These are phyloP conservation scores for Trissoscelio sp. DNA, from an alignment of 2,888 invertebrate genomes.

Conservation along the genomic window DNA sequence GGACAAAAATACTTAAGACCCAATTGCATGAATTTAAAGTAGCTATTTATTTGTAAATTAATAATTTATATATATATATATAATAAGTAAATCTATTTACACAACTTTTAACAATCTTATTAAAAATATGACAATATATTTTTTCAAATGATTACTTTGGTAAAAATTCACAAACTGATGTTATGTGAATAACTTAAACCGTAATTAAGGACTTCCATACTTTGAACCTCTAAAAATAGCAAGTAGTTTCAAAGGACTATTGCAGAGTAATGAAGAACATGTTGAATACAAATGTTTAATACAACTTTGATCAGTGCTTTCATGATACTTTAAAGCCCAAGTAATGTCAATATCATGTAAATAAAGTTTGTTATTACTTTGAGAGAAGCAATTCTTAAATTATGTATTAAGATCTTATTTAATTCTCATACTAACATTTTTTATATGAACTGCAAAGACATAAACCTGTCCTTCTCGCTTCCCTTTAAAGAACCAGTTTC, in stretches of 20 bases:
- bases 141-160: neutral
- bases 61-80: too few species aligned
- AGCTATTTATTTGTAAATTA: conserved; percentile 17
- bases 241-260: conserved; percentile 41
- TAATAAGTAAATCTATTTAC: too few species aligned
- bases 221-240: conserved; percentile 37
- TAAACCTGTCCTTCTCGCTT: neutral
- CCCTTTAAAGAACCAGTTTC: conserved; percentile 17
- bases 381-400: conserved; percentile 40
- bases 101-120: too few species aligned
- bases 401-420: conserved; percentile 39
- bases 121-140: too few species aligned
- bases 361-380: conserved; percentile 42
- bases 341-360: conserved; percentile 54
- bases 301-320: conserved; percentile 41
- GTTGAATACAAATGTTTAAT: conserved; percentile 49
- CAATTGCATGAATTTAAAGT: conserved; percentile 45
- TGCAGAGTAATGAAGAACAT: conserved; percentile 41
- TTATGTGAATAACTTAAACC: conserved; percentile 19
- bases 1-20: conserved; percentile 47
- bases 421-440: conserved; percentile 28
- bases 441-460: neutral
- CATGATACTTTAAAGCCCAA: conserved; percentile 36
- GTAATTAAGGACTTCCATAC: conserved; percentile 38
- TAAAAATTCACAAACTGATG: neutral